phyloP scores from a whole-genome alignment of 2,888 invertebrate genomes.

The Leucophenga montana region DNA sequence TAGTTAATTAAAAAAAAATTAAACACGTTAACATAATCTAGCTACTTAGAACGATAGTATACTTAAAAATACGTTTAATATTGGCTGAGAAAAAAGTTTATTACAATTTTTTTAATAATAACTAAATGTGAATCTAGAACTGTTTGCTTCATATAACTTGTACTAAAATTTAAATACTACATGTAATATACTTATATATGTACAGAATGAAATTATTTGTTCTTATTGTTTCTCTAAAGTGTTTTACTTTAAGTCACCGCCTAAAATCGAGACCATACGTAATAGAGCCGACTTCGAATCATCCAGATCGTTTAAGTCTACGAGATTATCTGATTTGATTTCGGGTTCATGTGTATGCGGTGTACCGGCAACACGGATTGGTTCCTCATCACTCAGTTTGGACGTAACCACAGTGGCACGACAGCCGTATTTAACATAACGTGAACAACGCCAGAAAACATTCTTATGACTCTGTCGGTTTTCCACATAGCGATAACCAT shows the following conservation, averaged over 20 bases:
- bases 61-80: conserved; percentile 20
- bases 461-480: conserved; percentile 73
- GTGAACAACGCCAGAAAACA: conserved; percentile 73
- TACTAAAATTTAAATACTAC: conserved; percentile 22
- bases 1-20: conserved; percentile 7
- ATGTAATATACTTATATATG: conserved; percentile 17
- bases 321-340: conserved; percentile 61
- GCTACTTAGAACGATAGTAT: too few species aligned
- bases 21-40: too few species aligned
- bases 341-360: conserved; percentile 72
- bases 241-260: conserved; percentile 46
- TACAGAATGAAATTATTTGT: conserved; percentile 21
- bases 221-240: too few species aligned
- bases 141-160: conserved; percentile 43
- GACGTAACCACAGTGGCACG: conserved; percentile 72
- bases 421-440: conserved; percentile 72
- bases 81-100: neutral
- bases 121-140: conserved; percentile 14
- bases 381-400: conserved; percentile 66
- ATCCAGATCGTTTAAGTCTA: conserved; percentile 67
- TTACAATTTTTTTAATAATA: too few species aligned
- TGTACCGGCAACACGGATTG: conserved; percentile 69
- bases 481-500: conserved; percentile 72
- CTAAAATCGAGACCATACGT: conserved; percentile 53
- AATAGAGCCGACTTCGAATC: conserved; percentile 58